A percentile compares a stretch with the other conserved stretches of the same genome.
Evolutionary conservation across 2,888 invertebrate species (phyloP).

Genomic region (Schrankia costaestrigalis): DNA sequence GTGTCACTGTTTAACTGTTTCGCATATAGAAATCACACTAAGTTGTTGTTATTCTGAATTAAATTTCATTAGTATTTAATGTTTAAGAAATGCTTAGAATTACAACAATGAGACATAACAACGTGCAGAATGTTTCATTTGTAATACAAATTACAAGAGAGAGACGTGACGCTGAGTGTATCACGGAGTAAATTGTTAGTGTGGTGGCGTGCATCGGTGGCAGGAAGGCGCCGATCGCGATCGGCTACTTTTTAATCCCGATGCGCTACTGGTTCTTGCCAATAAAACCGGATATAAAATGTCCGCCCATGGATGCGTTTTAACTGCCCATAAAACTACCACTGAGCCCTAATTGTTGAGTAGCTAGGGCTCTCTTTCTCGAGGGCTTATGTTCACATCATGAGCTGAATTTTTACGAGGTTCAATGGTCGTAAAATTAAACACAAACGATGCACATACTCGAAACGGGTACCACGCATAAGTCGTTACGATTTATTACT

Average conservation of each 20-base stretch:
- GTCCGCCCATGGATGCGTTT: constrained; percentile 52
- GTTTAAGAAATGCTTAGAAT: constrained; percentile 11
- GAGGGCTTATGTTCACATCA: constrained; percentile 42
- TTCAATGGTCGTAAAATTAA: constrained; percentile 50
- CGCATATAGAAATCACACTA: too few relatives aligned
- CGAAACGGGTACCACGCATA: too few relatives aligned
- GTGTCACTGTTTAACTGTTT: too few relatives aligned
- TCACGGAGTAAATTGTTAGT: constrained; percentile 15
- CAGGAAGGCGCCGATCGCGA: constrained; percentile 34
- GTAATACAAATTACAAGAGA: constrained; percentile 14
- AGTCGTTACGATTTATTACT: too few relatives aligned
- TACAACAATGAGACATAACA: constrained; percentile 9
- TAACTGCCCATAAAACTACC: constrained; percentile 64
- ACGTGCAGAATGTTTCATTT: not conserved
- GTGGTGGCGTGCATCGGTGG: constrained; percentile 8
- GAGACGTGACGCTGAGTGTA: constrained; percentile 12
- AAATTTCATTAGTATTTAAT: not conserved
- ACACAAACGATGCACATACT: too few relatives aligned
- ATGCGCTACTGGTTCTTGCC: constrained; percentile 24
- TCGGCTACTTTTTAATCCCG: constrained; percentile 39
- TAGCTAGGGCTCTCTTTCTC: constrained; percentile 39
- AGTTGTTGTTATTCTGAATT: too few relatives aligned
- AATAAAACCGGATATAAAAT: constrained; percentile 65
- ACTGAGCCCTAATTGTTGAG: constrained; percentile 65
- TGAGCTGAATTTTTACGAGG: constrained; percentile 41